Evolutionary conservation across 2,888 invertebrate genomes (phyloP).

Genomic region (Apamea anceps): DNA sequence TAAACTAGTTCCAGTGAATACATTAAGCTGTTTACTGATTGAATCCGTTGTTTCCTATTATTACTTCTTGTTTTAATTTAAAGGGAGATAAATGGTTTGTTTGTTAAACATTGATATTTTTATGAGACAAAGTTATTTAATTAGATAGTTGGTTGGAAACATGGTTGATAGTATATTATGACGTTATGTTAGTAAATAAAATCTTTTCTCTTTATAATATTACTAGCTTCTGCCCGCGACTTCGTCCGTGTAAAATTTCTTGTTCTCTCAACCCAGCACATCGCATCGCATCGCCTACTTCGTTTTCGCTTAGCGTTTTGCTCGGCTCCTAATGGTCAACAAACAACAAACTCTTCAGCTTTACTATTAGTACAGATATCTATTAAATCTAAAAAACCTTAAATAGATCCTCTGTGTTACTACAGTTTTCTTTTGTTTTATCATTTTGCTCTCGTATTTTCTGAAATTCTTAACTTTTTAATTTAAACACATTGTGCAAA

Average conservation of each 20-base stretch:
- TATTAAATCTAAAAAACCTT: no score
- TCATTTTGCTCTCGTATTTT: neutral
- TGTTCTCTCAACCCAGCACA: no score
- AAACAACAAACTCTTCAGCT: neutral
- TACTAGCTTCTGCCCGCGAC: no score
- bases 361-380: neutral
- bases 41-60: conserved; percentile 54
- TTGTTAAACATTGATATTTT: neutral
- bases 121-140: neutral
- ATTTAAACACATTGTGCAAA: conserved; percentile 1
- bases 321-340: no score
- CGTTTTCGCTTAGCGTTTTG: no score
- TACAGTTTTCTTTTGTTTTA: neutral
- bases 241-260: no score
- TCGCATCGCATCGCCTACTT: no score
- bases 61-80: conserved; percentile 57
- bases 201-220: no score
- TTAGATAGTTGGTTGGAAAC: neutral
- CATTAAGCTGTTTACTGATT: conserved; percentile 61
- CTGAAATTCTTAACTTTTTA: neutral
- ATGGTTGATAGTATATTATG: no score
- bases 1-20: conserved; percentile 60
- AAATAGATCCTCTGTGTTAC: neutral
- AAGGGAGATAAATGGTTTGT: conserved; percentile 16
- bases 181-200: no score